Base-by-base conservation (phyloP, 2,113 vertebrate species). In the Apodemus sylvaticus region DNA sequence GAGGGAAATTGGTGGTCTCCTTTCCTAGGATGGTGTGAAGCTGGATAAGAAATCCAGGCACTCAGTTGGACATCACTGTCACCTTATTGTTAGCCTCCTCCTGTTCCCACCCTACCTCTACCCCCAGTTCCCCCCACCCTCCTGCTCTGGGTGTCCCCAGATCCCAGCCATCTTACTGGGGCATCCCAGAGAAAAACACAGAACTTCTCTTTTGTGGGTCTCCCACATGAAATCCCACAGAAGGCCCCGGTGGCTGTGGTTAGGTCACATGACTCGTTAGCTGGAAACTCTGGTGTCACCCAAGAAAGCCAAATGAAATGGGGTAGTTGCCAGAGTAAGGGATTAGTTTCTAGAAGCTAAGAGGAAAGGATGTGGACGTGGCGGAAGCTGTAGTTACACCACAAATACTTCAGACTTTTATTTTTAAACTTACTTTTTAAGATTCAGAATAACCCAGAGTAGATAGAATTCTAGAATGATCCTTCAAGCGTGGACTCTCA, bases 51-150 rank as follows among this genome's bases (percentile, higher is more conserved):
- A 42, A 58, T 51, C 29, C 64, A 51, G 73, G 13, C 10, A 8
- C 2, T 55, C 5, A 16, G 53, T 1, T 2, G 24, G 6, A 20
- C 55, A 66, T n/a, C 45, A 2, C 62, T 8, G 3, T 53, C 60
- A 11, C 39, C 31, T 51, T 36, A 31, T 42, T 53, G 36, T 39
- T 51, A 17, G 7, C 29, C 0, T 4, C 19, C 16, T 71, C 51
- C 2, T 12, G 22, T 39, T 2, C 17, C 34, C 16, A 7, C 31
- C 6, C 7, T 12, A 16, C 3, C 36, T 39, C 22, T 48, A 3
- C 5, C 4, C 42, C 5, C n/a, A 53, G 64, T 53, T 64, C 36
- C 64, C 34, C 4, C 45, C 45, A 48, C n/a, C n/a, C n/a, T n/a
- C n/a, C 79, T 2, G 64, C 26, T 77, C 13, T 26, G 51, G 68